These are phyloP conservation scores for Agriopis leucophaearia DNA, from an alignment of 2,888 invertebrate species.

Conservation along the genomic window DNA sequence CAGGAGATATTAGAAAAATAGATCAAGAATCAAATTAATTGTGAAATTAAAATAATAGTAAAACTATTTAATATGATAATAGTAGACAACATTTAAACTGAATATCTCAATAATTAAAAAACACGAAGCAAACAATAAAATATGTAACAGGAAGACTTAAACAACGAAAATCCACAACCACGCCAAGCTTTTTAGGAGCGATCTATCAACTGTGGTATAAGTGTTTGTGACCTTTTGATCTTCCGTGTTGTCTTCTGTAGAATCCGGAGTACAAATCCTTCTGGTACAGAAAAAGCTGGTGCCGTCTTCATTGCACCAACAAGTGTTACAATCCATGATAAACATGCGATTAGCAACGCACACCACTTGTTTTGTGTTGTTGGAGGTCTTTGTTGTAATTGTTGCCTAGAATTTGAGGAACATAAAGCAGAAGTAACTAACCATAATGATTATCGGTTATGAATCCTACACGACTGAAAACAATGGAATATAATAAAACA, in stretches of 20 bases:
- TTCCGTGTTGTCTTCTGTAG: slow-evolving; percentile 61
- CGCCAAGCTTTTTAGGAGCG: slow-evolving; percentile 7
- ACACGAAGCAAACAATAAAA: slow-evolving; percentile 4
- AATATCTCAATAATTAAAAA: not conserved
- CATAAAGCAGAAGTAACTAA: not conserved
- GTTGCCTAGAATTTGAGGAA: not conserved
- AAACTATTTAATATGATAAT: too few relatives aligned
- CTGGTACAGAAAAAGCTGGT: slow-evolving; percentile 82
- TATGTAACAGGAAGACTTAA: slow-evolving; percentile 8
- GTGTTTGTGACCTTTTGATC: slow-evolving; percentile 59
- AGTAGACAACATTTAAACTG: too few relatives aligned
- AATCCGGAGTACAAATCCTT: slow-evolving; percentile 68
- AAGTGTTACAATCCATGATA: slow-evolving; percentile 81
- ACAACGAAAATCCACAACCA: slow-evolving; percentile 6
- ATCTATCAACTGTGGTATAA: slow-evolving; percentile 30
- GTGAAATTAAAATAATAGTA: too few relatives aligned
- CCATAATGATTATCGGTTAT: not conserved
- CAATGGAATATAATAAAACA: not conserved
- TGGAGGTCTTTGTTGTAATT: slow-evolving; percentile 45
- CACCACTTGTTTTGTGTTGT: slow-evolving; percentile 59
- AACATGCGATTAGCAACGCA: slow-evolving; percentile 80
- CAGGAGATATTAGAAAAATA: not conserved
- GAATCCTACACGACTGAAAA: not conserved
- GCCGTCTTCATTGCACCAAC: slow-evolving; percentile 82
- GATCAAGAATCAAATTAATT: not conserved